A percentile compares a stretch with the other conserved stretches of the same genome.
These are phyloP conservation scores for Trachelus tabidus DNA, from an alignment of 2,888 invertebrate genomes.

Conservation along the genomic window DNA sequence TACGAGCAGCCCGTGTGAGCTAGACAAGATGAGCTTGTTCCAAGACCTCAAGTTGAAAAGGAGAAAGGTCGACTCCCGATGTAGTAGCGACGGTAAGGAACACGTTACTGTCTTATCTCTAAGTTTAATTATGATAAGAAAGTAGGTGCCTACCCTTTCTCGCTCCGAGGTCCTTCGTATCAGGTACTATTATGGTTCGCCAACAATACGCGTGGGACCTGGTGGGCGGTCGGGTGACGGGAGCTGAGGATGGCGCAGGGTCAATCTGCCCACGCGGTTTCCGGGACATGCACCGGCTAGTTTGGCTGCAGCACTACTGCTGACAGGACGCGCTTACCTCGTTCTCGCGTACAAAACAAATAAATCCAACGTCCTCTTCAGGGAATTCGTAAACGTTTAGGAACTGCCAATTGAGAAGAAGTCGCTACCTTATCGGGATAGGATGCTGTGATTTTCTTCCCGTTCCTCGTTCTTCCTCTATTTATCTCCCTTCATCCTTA, in stretches of 20 bases:
- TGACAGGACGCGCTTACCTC: conserved; percentile 33
- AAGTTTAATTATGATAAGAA: conserved; percentile 7
- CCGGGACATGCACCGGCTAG: conserved; percentile 49
- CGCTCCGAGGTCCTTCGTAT: conserved; percentile 14
- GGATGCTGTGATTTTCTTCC: neutral
- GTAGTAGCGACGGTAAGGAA: conserved; percentile 91
- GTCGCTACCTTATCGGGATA: neutral
- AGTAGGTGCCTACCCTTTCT: conserved; percentile 14
- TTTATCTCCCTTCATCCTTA: neutral
- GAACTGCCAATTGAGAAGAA: neutral
- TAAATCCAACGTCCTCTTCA: neutral
- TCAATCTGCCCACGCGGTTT: conserved; percentile 53
- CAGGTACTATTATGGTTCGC: neutral
- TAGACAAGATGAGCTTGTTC: conserved; percentile 99
- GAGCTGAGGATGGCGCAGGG: conserved; percentile 32
- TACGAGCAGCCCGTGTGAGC: conserved; percentile 96
- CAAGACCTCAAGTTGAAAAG: conserved; percentile 98
- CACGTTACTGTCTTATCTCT: neutral
- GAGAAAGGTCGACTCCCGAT: conserved; percentile 96
- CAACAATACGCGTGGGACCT: conserved; percentile 2
- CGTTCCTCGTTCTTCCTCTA: neutral
- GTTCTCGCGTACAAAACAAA: neutral
- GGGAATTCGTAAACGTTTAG: neutral
- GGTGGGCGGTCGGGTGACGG: conserved; percentile 16
- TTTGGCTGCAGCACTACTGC: conserved; percentile 41